These are phyloP conservation scores for Drosophila simulans DNA, from an alignment of 1,140 invertebrate species.

Conservation along the genomic window DNA sequence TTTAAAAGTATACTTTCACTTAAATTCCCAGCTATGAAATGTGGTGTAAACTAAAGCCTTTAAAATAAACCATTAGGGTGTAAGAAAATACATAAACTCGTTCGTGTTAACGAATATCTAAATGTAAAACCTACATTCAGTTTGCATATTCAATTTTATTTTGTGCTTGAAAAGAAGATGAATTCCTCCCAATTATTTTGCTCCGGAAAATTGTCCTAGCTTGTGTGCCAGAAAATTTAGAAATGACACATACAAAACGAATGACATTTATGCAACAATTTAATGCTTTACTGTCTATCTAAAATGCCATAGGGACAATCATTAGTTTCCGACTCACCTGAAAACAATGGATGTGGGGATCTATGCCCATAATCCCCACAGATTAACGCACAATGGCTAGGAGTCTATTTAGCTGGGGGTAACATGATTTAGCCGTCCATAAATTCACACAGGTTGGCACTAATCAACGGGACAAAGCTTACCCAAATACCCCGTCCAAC, in stretches of 20 bases:
- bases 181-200: slow-evolving; percentile 27
- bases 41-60: not conserved
- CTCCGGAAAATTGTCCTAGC: not conserved
- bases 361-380: slow-evolving; percentile 37
- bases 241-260: not conserved
- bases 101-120: not conserved
- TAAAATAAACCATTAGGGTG: not conserved
- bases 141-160: slow-evolving; percentile 32
- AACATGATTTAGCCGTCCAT: slow-evolving; percentile 59
- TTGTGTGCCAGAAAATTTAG: not conserved
- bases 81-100: not conserved
- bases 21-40: not conserved
- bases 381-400: slow-evolving; percentile 38
- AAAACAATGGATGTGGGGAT: slow-evolving; percentile 2
- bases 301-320: slow-evolving; percentile 27
- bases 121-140: not conserved
- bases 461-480: slow-evolving; percentile 48
- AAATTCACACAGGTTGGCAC: slow-evolving; percentile 53
- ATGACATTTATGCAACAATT: slow-evolving; percentile 12
- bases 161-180: slow-evolving; percentile 5
- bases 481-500: slow-evolving; percentile 7
- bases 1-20: not conserved
- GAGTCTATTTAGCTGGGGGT: slow-evolving; percentile 13
- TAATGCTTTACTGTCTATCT: slow-evolving; percentile 17
- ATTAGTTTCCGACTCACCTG: slow-evolving; percentile 27